Evolutionary conservation across 2,113 vertebrate genomes (phyloP).

Genomic region (Leptobrachium ailaonicum): DNA sequence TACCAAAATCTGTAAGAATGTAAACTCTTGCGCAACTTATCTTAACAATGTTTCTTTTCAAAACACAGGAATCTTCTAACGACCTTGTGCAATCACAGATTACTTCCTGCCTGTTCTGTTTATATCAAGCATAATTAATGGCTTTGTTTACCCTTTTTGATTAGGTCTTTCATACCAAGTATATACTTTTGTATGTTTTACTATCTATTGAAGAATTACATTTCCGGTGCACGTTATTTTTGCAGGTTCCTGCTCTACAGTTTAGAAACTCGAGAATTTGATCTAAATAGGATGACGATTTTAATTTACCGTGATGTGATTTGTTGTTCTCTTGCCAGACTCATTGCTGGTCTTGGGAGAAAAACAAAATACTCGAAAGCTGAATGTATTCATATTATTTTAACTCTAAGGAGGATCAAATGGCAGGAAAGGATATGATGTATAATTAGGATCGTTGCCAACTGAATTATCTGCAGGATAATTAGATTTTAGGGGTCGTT

Average conservation of each 20-base stretch:
- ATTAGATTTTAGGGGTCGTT: constrained; percentile 38
- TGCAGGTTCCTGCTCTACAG: background rate
- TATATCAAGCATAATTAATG: constrained; percentile 28
- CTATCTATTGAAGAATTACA: background rate
- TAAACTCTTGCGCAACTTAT: constrained; percentile 8
- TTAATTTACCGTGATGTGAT: too few relatives aligned
- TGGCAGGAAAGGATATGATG: constrained; percentile 32
- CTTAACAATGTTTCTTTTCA: constrained; percentile 32
- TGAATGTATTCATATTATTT: constrained; percentile 23
- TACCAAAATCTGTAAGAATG: constrained; percentile 33
- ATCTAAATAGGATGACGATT: too few relatives aligned
- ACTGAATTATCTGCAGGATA: constrained; percentile 35
- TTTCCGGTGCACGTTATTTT: background rate
- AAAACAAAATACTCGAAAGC: background rate
- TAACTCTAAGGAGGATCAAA: constrained; percentile 31
- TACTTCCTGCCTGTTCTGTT: constrained; percentile 28
- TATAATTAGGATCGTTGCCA: constrained; percentile 27
- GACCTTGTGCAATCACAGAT: constrained; percentile 44
- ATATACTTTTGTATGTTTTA: background rate
- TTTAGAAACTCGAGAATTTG: too few relatives aligned
- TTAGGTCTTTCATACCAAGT: constrained; percentile 11
- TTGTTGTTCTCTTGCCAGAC: too few relatives aligned
- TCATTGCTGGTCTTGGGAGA: too few relatives aligned
- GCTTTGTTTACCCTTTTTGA: constrained; percentile 33
- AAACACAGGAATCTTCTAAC: constrained; percentile 19